These are phyloP conservation scores for Camelus bactrianus DNA, from an alignment of 2,113 vertebrate genomes.

Conservation along the genomic window DNA sequence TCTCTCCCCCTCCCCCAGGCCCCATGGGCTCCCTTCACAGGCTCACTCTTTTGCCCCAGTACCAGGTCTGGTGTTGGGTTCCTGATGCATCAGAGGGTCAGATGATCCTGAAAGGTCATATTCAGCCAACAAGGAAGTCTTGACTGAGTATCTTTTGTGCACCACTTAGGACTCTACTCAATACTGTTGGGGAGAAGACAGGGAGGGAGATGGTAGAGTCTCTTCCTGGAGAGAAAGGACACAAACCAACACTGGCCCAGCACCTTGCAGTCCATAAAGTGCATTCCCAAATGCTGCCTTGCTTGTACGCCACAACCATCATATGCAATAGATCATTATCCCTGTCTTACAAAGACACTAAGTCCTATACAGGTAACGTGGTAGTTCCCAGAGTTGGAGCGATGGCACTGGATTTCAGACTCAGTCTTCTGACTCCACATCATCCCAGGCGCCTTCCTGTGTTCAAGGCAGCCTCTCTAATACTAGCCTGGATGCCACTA, in stretches of 20 bases:
- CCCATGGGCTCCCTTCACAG: not conserved
- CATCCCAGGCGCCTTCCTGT: not conserved
- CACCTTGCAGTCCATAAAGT: not conserved
- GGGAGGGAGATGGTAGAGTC: not conserved
- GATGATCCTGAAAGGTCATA: not conserved
- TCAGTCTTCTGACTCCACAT: not conserved
- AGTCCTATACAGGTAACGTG: not conserved
- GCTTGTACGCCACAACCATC: not conserved
- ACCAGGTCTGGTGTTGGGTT: not conserved
- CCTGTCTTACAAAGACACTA: conserved; percentile 2
- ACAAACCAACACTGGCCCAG: not conserved
- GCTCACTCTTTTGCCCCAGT: not conserved
- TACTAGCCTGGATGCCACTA: not conserved
- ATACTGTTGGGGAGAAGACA: not conserved
- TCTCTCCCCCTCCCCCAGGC: not conserved
- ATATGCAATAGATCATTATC: not conserved
- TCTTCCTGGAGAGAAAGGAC: not conserved
- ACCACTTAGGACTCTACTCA: not conserved
- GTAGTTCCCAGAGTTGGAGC: not conserved
- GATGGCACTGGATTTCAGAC: not conserved
- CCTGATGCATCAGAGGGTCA: not conserved
- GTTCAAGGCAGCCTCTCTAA: not conserved
- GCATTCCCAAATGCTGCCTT: not conserved
- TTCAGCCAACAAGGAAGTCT: not conserved
- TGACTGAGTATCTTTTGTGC: not conserved